phyloP scores from a whole-genome alignment of 2,797 vertebrate species.

The Iguana delicatissima region DNA sequence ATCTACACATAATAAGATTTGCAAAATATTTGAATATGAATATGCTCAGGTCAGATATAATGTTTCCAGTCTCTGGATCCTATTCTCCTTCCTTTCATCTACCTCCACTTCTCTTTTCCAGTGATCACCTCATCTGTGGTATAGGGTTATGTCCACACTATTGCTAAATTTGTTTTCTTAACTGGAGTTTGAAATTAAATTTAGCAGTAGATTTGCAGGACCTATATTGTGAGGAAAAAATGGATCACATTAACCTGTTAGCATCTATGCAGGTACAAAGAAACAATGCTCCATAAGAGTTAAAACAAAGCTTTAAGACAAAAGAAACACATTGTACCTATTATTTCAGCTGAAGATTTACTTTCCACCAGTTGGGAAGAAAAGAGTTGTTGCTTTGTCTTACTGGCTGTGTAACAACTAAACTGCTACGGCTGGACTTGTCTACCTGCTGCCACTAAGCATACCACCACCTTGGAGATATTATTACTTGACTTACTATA shows the following conservation, averaged over 20 bases:
- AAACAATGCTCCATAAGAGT: background rate
- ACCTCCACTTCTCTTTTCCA: background rate
- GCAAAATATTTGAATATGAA: background rate
- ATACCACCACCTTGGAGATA: background rate
- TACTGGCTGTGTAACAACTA: background rate
- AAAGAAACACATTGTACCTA: background rate
- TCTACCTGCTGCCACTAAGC: background rate
- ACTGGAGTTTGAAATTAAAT: background rate
- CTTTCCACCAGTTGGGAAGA: background rate
- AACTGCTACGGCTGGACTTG: background rate
- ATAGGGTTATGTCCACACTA: background rate
- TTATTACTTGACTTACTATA: background rate
- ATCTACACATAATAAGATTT: too few species aligned
- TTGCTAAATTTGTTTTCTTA: background rate
- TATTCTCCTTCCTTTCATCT: background rate
- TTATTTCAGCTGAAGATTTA: background rate
- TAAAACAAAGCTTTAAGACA: background rate
- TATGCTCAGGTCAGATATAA: background rate
- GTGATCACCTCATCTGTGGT: background rate
- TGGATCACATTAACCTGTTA: background rate
- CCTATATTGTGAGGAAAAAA: background rate
- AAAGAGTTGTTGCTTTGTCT: background rate
- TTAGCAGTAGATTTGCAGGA: background rate
- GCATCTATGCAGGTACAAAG: too few species aligned
- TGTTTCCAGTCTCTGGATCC: too few species aligned